Conservation (phyloP, 2,888 invertebrate genomes). For the Crossocerus cetratus region DNA sequence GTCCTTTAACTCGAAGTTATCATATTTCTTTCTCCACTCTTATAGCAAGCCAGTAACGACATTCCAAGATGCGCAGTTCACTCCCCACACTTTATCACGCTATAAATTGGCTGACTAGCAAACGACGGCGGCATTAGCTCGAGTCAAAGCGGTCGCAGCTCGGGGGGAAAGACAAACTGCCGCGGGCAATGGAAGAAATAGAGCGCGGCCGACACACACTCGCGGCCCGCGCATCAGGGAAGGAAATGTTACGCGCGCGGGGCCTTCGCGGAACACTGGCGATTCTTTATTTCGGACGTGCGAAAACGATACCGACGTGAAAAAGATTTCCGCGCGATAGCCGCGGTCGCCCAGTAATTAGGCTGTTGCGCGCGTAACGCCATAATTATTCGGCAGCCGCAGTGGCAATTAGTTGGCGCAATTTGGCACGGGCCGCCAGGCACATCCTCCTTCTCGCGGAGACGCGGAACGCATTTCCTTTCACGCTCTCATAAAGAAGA, state of each 20-base stretch:
- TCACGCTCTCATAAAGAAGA: slow-evolving; percentile 69
- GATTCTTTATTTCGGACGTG: too few relatives aligned
- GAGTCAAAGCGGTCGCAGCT: neutral
- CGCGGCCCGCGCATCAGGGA: too few relatives aligned
- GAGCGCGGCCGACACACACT: neutral
- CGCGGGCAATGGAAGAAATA: neutral
- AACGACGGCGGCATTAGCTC: neutral
- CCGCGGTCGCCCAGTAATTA: slow-evolving; percentile 37
- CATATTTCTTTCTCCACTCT: too few relatives aligned
- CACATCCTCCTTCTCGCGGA: slow-evolving; percentile 17
- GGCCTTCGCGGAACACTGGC: neutral
- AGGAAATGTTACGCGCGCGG: too few relatives aligned
- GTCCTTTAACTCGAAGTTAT: too few relatives aligned
- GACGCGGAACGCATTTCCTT: slow-evolving; percentile 42
- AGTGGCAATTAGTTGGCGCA: slow-evolving; percentile 54
- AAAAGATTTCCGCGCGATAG: slow-evolving; percentile 18
- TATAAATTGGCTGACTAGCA: neutral
- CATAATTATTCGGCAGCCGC: slow-evolving; percentile 46
- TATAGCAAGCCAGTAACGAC: too few relatives aligned
- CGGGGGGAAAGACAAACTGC: neutral
- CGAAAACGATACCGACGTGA: neutral
- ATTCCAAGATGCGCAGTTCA: neutral
- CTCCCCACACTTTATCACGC: neutral
- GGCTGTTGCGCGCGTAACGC: slow-evolving; percentile 33
- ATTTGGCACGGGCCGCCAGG: slow-evolving; percentile 36